Evolutionary conservation across 2,797 vertebrate species (phyloP), one percentile per base, ranked within the genome.

Genomic region (Danionella dracula): DNA sequence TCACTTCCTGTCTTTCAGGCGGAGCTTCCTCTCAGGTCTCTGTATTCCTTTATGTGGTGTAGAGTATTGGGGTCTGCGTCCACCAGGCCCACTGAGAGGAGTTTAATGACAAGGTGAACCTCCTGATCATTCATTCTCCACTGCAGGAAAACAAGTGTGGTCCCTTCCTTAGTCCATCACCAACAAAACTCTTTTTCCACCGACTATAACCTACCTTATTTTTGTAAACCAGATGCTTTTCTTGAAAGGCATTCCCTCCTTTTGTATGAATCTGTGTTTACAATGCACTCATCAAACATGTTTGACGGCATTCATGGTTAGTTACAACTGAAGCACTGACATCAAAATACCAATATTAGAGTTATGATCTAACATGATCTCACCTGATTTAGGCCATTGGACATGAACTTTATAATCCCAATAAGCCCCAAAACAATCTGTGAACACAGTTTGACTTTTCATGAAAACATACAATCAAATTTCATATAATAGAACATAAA

Each of bases 11-110:
- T 27, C 16, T 17, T 23, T 64, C 38, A 68, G 15, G 38, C 5
- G 9, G 60, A 4, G 80, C 76, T 80, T 31, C 76, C 53, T 1
- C 59, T 53, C 37, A 89, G 44, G 53, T 91, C 89, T 74, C 88
- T 81, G 82, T 81, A 90, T 70, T 73, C 83, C 77, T 89, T 90
- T 0, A 91, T 82, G 57, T 90, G 89, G 11, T 90, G 84, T 20
- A 90, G 81, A 49, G 87, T 87, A 78, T 86, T 78, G 4, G 88
- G 87, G 75, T 90, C 89, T 2, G 88, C 88, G n/a, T 90, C 89
- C 64, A 91, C 89, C 73, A 91, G 65, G 42, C 89, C 88, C 19
- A 78, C 66, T 1, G 87, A 85, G 16, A 91, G 79, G 71, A 91
- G 85, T 76, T 38, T 85, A 46, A 81, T 82, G 71, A 91, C 48